Evolutionary conservation across 53 echinoderm and acorn worm genomes (phyloP), one percentile per base, ranked within the genome.

Genomic region (Echinometra lucunter): DNA sequence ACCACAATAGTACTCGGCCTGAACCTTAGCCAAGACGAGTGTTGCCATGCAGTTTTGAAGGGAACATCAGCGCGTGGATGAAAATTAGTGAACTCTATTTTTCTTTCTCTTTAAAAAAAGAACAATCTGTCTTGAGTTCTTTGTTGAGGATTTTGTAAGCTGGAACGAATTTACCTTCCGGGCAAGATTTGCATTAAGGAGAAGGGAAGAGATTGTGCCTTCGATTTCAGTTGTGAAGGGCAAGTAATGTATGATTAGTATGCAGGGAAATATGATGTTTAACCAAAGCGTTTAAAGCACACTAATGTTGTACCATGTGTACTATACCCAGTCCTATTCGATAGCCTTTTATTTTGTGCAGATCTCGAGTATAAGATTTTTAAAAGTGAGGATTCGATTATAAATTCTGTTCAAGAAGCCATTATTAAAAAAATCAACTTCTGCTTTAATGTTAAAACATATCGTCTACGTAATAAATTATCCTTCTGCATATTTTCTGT

Each of bases 161-260:
- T 85, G 53, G 28, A 53, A 11, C 85, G n/a, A 21, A 85, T 85
- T 85, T 85, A 85, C n/a, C 85, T 85, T n/a, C 85, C 10, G 85
- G 85, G 85, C 85, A 85, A 85, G 49, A 85, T 85, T 85, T 85
- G 85, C n/a, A 85, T 85, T 49, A 85, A 45, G 49, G 85, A 85
- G 30, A 49, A 47, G n/a, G 85, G 85, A 49, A 28, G 49, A 44
- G 42, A 38, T 81, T 49, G 47, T 85, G 37, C 53, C 30, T 85
- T 47, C 9, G 85, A 83, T 83, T 83, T 21, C 49, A 45, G n/a
- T 85, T n/a, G 8, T 49, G 49, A 85, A 45, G 47, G 53, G 49
- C 85, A 53, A 85, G 34, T 72, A 34, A 63, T 15, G 25, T 69
- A 69, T 69, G 34, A 69, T 34, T 69, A 11, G 1, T 0, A 42